phyloP scores from a whole-genome alignment of 2,113 vertebrate species.

The Elachura formosa region DNA sequence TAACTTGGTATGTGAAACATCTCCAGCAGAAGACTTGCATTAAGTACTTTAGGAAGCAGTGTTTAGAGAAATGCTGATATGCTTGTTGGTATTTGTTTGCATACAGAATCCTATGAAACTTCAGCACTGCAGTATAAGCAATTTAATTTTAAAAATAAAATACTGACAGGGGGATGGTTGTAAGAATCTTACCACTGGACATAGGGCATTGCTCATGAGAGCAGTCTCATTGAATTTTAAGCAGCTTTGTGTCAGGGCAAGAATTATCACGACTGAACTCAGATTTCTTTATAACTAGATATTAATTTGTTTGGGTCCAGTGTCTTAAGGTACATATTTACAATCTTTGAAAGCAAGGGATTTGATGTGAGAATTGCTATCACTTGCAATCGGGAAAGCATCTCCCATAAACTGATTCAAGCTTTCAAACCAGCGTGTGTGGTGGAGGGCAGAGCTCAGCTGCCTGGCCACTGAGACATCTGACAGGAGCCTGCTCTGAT shows the following conservation, averaged over 20 bases:
- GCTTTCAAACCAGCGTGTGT: not conserved
- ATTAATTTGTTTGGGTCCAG: not conserved
- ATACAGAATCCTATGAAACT: not conserved
- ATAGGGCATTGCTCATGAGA: not conserved
- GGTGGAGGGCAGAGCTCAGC: not conserved
- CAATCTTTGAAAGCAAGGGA: not conserved
- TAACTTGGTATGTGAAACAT: not conserved
- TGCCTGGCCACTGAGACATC: not conserved
- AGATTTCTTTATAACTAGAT: not conserved
- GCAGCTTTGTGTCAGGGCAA: not conserved
- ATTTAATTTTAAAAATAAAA: not conserved
- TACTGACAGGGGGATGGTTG: not conserved
- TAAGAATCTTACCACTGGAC: not conserved
- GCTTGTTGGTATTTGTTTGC: not conserved
- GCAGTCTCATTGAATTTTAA: not conserved
- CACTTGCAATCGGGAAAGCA: not conserved
- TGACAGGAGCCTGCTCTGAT: not conserved
- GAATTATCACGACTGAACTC: not conserved
- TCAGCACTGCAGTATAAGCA: not conserved
- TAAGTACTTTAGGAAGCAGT: not conserved
- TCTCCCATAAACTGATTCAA: not conserved
- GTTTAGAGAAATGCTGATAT: constrained; percentile 1
- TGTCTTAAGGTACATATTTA: not conserved
- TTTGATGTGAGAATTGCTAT: not conserved
- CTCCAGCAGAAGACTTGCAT: not conserved